Evolutionary conservation across 2,797 vertebrate genomes (phyloP), one percentile per base, ranked within the genome.

Genomic region (Lerista edwardsae): DNA sequence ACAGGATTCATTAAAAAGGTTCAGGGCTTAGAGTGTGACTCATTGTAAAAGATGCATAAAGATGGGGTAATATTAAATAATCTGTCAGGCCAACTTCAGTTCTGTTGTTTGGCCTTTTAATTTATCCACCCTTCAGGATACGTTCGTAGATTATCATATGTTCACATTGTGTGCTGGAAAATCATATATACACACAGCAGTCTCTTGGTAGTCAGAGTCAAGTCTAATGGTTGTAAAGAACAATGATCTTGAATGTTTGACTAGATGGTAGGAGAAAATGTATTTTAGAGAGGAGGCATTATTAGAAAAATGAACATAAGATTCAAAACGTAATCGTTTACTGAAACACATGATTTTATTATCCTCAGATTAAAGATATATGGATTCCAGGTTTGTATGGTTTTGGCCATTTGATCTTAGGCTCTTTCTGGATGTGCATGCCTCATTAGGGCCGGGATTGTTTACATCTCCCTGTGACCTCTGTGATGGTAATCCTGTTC

Each of bases 401-500:
- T 25, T 51, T 68, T 79, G 75, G 57, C 75, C 79, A 11, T 59
- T 8, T 2, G 59, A 75, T 0, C 12, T 84, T 7, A 65, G 72
- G 0, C 2, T 83, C 67, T n/a, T 62, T 27, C 73, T 68, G 55
- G 69, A 76, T 73, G 44, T 23, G 19, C 29, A 47, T 79, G 17
- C 3, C 34, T 29, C 1, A 17, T 0, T 55, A 62, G 61, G 86
- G 80, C 77, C 4, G 74, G 75, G 79, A 19, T 77, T 80, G 69
- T 84, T 84, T n/a, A 81, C 55, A 29, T 21, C n/a, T 79, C 75
- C 71, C 73, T 72, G 76, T 88, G 82, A 62, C 86, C 88, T 84
- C 55, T 79, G 82, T 82, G 88, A 44, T 84, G 81, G 81, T 75
- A 89, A 86, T 89, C 85, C 61, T 76, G 80, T 67, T 91, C 87